Evolutionary conservation across 2,888 invertebrate species (phyloP).

Genomic region (Dastarcus helophoroides): DNA sequence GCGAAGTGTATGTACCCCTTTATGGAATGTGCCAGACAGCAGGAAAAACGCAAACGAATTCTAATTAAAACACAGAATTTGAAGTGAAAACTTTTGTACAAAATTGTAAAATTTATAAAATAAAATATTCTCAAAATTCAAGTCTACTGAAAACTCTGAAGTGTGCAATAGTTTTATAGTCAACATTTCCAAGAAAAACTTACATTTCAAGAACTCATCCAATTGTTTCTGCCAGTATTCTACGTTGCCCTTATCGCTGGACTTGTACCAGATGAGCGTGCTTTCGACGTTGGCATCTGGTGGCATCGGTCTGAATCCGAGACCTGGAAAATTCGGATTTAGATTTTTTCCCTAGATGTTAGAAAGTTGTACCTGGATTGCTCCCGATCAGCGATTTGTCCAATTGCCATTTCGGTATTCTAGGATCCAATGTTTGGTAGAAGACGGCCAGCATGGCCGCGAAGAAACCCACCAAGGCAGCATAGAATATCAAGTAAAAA

Average conservation of each 20-base stretch:
- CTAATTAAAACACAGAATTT: too few relatives aligned
- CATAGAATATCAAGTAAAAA: conserved; percentile 95
- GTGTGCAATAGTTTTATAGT: too few relatives aligned
- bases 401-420: conserved; percentile 83
- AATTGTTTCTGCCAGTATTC: conserved; percentile 71
- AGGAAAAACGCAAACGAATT: background rate
- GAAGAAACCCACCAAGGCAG: conserved; percentile 86
- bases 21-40: too few relatives aligned
- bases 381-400: conserved; percentile 78
- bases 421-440: conserved; percentile 78
- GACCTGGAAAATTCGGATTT: conserved; percentile 61
- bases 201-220: conserved; percentile 66
- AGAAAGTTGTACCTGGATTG: conserved; percentile 69
- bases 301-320: conserved; percentile 96
- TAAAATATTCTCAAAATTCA: conserved; percentile 1
- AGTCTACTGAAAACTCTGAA: too few relatives aligned
- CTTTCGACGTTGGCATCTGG: conserved; percentile 86
- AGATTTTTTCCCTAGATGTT: too few relatives aligned
- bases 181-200: too few relatives aligned
- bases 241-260: conserved; percentile 63
- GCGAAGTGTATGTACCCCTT: too few relatives aligned
- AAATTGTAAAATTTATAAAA: conserved; percentile 2
- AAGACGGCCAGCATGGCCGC: conserved; percentile 89
- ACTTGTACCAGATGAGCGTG: conserved; percentile 91
- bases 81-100: conserved; percentile 1